phyloP scores from a whole-genome alignment of 1,140 invertebrate genomes.

The Cyrtorhinus lividipennis region DNA sequence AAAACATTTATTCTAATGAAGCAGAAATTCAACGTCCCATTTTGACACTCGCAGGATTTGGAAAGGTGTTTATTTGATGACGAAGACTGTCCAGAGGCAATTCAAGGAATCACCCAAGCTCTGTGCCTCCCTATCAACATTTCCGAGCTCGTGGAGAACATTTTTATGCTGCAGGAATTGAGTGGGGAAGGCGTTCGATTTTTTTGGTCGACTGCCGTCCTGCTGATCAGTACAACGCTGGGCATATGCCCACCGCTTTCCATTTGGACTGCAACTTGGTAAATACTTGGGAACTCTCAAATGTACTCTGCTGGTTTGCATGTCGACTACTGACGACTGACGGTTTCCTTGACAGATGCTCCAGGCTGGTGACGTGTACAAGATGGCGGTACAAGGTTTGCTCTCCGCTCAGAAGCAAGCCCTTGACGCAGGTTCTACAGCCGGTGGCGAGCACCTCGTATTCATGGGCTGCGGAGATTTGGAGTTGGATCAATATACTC shows the following conservation, averaged over 20 bases:
- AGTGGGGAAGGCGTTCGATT: constrained; percentile 54
- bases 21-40: too few relatives aligned
- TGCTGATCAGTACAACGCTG: constrained; percentile 90
- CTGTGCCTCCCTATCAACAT: constrained; percentile 88
- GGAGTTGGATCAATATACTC: constrained; percentile 92
- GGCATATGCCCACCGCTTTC: constrained; percentile 92
- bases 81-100: constrained; percentile 23
- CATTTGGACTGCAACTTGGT: constrained; percentile 91
- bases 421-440: constrained; percentile 69
- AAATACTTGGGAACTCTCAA: constrained; percentile 27
- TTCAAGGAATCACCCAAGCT: constrained; percentile 53
- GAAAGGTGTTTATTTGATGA: constrained; percentile 40
- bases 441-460: constrained; percentile 90
- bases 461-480: constrained; percentile 90
- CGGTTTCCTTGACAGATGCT: constrained; percentile 54
- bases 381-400: constrained; percentile 86
- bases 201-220: constrained; percentile 92
- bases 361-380: constrained; percentile 86
- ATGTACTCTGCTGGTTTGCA: too few relatives aligned
- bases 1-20: too few relatives aligned
- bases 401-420: constrained; percentile 80
- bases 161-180: constrained; percentile 22
- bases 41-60: constrained; percentile 26
- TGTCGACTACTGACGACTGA: too few relatives aligned
- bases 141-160: constrained; percentile 64